A percentile compares a stretch with the other conserved stretches of the same genome.
Evolutionary conservation across 2,113 vertebrate species (phyloP).

Genomic region (Maccullochella peelii): DNA sequence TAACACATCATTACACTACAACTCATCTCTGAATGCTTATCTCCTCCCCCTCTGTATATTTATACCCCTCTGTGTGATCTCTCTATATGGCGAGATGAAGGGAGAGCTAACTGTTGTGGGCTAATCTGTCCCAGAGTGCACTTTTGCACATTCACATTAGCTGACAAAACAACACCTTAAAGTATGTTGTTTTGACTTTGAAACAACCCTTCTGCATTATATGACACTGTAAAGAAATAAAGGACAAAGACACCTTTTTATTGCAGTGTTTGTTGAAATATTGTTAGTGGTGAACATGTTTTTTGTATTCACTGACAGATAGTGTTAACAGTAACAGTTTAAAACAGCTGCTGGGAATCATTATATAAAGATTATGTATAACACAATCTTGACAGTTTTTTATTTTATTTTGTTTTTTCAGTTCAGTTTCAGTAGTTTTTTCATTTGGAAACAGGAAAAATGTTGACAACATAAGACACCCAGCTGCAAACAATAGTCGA

Average conservation of each 20-base stretch:
- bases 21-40: slow-evolving; percentile 24
- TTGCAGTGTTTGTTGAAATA: background rate
- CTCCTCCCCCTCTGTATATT: slow-evolving; percentile 9
- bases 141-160: slow-evolving; percentile 7
- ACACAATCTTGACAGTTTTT: background rate
- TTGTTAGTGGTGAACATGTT: background rate
- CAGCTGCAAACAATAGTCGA: background rate
- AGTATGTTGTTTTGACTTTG: slow-evolving; percentile 32
- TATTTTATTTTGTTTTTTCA: no score
- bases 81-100: background rate
- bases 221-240: background rate
- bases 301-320: background rate
- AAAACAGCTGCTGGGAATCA: background rate
- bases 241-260: background rate
- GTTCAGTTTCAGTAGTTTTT: background rate
- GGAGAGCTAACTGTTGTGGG: background rate
- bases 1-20: slow-evolving; percentile 37
- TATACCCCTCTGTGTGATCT: background rate
- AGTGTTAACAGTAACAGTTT: background rate
- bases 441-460: background rate
- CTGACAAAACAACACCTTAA: slow-evolving; percentile 15
- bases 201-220: background rate
- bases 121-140: slow-evolving; percentile 26
- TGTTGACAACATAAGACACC: background rate
- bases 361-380: background rate